Conservation (phyloP, 2,113 vertebrate genomes). For the Microcebus jonahi region DNA sequence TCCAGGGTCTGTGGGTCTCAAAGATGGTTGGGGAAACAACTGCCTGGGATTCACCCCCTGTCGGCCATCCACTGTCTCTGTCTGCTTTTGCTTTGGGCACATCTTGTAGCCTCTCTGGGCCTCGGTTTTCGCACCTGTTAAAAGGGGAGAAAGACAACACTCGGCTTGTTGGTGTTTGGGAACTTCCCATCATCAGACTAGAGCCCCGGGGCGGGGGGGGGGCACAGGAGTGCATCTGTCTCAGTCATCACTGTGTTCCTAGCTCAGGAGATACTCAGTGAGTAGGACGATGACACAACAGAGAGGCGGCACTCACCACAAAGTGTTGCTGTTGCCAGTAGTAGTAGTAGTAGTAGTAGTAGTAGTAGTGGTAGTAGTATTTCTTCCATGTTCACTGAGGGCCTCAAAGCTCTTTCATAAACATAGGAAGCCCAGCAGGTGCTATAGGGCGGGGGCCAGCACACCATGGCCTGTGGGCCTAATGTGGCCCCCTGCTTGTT, state of each 20-base stretch:
- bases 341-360: too few species aligned
- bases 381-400: background rate
- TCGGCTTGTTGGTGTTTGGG: background rate
- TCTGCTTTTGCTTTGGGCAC: rapidly evolving
- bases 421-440: rapidly evolving
- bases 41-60: background rate
- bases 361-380: too few species aligned
- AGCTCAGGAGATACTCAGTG: background rate
- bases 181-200: background rate
- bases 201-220: background rate
- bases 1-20: rapidly evolving
- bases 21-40: background rate
- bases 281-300: rapidly evolving
- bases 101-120: background rate
- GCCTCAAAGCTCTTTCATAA: background rate
- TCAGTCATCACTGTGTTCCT: rapidly evolving
- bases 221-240: too few species aligned
- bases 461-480: background rate
- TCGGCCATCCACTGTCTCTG: rapidly evolving
- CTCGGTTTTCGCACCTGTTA: background rate
- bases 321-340: rapidly evolving
- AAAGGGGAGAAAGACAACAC: rapidly evolving
- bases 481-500: background rate
- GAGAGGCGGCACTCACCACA: rapidly evolving
- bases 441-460: too few species aligned